Conservation (phyloP, 2,797 vertebrate genomes). For the Semotilus atromaculatus region DNA sequence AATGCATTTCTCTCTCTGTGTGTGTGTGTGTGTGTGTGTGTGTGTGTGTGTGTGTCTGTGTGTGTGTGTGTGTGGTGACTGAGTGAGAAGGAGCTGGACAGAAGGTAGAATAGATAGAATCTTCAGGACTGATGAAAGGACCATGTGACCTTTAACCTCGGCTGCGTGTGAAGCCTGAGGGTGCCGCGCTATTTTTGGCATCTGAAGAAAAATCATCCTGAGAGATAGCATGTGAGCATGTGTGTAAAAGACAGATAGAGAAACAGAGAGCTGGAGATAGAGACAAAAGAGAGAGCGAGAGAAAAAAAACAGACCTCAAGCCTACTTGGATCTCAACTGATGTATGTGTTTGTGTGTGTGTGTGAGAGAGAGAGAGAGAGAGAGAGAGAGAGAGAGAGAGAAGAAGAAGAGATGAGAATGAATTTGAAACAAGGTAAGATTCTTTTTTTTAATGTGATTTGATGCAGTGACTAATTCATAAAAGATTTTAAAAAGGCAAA, state of each 20-base stretch:
- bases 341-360: background rate
- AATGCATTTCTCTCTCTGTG: background rate
- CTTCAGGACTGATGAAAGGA: constrained; percentile 38
- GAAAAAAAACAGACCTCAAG: background rate
- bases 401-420: constrained; percentile 8
- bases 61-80: constrained; percentile 2
- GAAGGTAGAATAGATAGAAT: constrained; percentile 37
- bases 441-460: background rate
- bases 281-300: background rate
- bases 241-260: constrained; percentile 32
- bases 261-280: constrained; percentile 10
- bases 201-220: constrained; percentile 38
- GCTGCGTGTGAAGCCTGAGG: constrained; percentile 29
- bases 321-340: constrained; percentile 9
- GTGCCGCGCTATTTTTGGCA: constrained; percentile 36
- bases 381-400: background rate
- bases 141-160: constrained; percentile 37
- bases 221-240: constrained; percentile 15
- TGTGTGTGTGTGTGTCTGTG: background rate
- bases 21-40: constrained; percentile 10
- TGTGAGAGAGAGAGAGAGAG: background rate
- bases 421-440: background rate
- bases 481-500: background rate
- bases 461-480: background rate
- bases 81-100: constrained; percentile 28